Base-by-base conservation (phyloP, 2,113 vertebrate genomes). In the Pimephales promelas region DNA sequence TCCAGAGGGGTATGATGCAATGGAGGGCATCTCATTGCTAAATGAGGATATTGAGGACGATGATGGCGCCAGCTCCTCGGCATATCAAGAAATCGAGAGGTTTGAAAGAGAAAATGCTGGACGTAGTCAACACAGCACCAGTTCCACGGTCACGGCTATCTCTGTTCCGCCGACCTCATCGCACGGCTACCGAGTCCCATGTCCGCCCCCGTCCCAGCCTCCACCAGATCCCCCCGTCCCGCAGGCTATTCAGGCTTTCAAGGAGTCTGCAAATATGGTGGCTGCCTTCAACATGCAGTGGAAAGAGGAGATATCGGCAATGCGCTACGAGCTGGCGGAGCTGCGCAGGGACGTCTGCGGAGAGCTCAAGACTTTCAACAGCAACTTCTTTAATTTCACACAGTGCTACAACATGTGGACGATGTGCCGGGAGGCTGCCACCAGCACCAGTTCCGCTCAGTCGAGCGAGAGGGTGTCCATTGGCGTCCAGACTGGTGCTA, bases 401-500 rank as follows among this genome's bases (percentile, higher is more conserved):
- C 94, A 94, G 93, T 95, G 94, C 89, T 95, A 95, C 89, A 95
- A 94, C 79, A 94, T 94, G 93, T 95, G 94, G 94, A 94, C 93
- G 54, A 91, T 95, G 88, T 94, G 94, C 87, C 91, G 94, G 56
- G 94, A 94, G 86, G 91, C 91, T 5, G 92, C 79, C 2, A 64
- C 73, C 2, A 57, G 88, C 7, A 92, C 93, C 87, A 90, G 89
- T 83, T 89, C 92, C 71, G 90, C 92, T 0, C 93, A 92, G 88
- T 92, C 93, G 11, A 89, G 93, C 1, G 93, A 94, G 64, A 88
- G 94, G 71, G 91, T 95, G 83, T 95, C 94, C 34, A 84, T 95
- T 75, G 94, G 94, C 26, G 94, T 94, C 73, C 94, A 95, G 88
- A 93, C 93, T 4, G 92, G 92, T 64, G 92, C 92, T 28, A 94